Base-by-base conservation (phyloP, 1,140 invertebrate species). In the Penaeus vannamei region DNA sequence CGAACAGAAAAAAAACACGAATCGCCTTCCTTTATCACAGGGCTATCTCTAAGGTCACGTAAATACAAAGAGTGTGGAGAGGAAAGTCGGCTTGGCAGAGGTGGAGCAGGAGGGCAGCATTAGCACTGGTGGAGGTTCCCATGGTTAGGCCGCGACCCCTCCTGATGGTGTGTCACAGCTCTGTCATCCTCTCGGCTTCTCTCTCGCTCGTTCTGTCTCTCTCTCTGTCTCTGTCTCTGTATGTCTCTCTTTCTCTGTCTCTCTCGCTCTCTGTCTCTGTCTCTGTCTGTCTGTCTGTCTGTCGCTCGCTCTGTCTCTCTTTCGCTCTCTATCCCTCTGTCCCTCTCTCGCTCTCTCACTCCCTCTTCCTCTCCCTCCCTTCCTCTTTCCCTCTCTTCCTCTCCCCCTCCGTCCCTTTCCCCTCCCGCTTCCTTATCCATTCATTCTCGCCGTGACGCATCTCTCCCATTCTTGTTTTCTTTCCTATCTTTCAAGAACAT, bases 141-240 rank as follows among this genome's bases (percentile, higher is more conserved):
- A 53, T 59, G 53, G 53, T 53, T 53, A 14, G 53, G 53, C 79
- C 79, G n/a, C 42, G n/a, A 23, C 42, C 79, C 76, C 76, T 36
- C 32, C 32, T 81, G 29, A 53, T 19, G 60, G 32, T 81, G 60
- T 79, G 29, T 22, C 46, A 32, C 46, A 79, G 32, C 46, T 79
- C 29, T 77, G 20, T 29, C 76, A 46, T 53, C 53, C 76, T 79
- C 76, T 79, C 72, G 36, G 36, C 46, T 42, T 77, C 72, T 77
- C 72, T 36, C 72, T 36, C 72, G 2, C 72, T 36, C 72, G 2
- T 26, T 36, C 72, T 77, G n/a, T 36, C 72, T 77, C 72, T 36
- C 72, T 77, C 72, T 77, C 72, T 77, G n/a, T 77, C 72, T 77
- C 72, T 77, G n/a, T 80, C 77, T 80, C 77, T 77, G 32, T 80